Conservation (phyloP, 1,140 invertebrate genomes). For the Eriosoma lanigerum region DNA sequence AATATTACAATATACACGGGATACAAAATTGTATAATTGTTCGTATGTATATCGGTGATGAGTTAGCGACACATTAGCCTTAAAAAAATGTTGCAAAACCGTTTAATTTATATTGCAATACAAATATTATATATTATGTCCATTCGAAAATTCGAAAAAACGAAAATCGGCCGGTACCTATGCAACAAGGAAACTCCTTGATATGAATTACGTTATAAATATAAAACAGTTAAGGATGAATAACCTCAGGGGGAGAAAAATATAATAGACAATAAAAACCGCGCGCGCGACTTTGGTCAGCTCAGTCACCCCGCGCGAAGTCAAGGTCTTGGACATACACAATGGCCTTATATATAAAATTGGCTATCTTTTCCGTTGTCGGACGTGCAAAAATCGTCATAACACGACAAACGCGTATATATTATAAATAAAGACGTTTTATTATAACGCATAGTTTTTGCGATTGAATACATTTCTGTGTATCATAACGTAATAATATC, state of each 20-base stretch:
- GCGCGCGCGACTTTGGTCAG: background rate
- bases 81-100: too few relatives aligned
- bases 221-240: conserved; percentile 3
- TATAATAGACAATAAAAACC: conserved; percentile 27
- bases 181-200: conserved; percentile 25
- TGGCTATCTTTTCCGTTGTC: conserved; percentile 9
- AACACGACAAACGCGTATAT: background rate
- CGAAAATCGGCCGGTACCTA: background rate
- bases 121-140: too few relatives aligned
- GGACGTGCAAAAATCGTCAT: conserved; percentile 2
- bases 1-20: background rate
- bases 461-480: too few relatives aligned
- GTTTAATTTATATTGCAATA: too few relatives aligned
- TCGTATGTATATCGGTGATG: too few relatives aligned
- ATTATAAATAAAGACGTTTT: too few relatives aligned
- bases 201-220: background rate
- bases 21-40: too few relatives aligned
- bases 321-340: conserved; percentile 35
- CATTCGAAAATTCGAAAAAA: too few relatives aligned
- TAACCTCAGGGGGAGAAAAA: background rate
- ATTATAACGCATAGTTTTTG: too few relatives aligned
- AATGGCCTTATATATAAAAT: conserved; percentile 37
- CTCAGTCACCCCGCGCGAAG: conserved; percentile 43
- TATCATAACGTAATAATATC: too few relatives aligned
- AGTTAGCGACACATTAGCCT: too few relatives aligned